Conservation (phyloP, 2,113 vertebrate genomes). For the Myanophis thanlyinensis region DNA sequence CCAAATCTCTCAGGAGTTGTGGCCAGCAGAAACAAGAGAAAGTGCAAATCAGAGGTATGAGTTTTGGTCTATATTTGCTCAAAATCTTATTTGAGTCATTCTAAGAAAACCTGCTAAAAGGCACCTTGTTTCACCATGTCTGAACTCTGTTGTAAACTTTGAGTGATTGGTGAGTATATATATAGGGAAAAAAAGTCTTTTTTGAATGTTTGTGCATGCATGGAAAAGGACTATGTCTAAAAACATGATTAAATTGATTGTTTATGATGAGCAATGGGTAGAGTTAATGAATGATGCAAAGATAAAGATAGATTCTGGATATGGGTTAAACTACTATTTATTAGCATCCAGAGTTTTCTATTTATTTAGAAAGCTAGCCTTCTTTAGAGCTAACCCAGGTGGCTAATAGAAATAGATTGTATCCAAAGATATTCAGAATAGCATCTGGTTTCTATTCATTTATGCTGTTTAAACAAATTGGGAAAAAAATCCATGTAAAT, state of each 20-base stretch:
- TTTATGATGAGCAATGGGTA: neutral
- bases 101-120: neutral
- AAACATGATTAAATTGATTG: neutral
- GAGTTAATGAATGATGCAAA: neutral
- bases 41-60: neutral
- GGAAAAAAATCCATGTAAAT: neutral
- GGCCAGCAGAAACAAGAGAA: neutral
- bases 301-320: neutral
- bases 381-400: neutral
- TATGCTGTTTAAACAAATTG: neutral
- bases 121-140: neutral
- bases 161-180: neutral
- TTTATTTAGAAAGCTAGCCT: neutral
- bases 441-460: neutral
- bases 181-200: neutral
- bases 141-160: neutral
- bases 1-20: neutral
- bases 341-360: neutral
- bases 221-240: neutral
- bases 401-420: neutral
- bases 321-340: neutral
- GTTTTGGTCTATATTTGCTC: neutral
- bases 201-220: neutral
- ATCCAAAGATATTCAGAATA: neutral
- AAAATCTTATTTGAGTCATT: neutral